Percentiles rank a stretch among this genome's conserved stretches.
Evolutionary conservation across 2,797 vertebrate species (phyloP).

Genomic region (Selene dorsalis): DNA sequence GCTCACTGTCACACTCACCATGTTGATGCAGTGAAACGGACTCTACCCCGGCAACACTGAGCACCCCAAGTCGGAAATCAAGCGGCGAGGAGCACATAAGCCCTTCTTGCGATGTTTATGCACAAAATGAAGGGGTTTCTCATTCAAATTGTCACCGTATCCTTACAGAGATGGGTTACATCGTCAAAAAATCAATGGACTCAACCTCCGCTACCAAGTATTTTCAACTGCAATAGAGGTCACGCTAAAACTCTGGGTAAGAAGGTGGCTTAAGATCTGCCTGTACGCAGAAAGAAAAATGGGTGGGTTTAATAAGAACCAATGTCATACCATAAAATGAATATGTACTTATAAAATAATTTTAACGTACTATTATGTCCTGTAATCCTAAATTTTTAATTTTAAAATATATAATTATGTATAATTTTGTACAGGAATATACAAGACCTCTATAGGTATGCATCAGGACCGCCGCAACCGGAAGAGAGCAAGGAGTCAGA

Average conservation of each 20-base stretch:
- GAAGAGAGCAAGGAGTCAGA: constrained; percentile 45
- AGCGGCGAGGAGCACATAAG: constrained; percentile 85
- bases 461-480: constrained; percentile 50
- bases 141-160: constrained; percentile 55
- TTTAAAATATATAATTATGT: fast-evolving
- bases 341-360: fast-evolving
- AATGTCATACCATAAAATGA: fast-evolving
- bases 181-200: constrained; percentile 68
- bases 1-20: constrained; percentile 80
- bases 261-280: constrained; percentile 62
- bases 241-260: constrained; percentile 76
- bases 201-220: constrained; percentile 75
- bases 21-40: constrained; percentile 82
- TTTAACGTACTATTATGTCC: fast-evolving
- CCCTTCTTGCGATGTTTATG: constrained; percentile 70
- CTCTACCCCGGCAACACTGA: constrained; percentile 81
- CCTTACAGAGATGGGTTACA: constrained; percentile 60
- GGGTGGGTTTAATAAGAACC: fast-evolving
- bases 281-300: constrained; percentile 42
- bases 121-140: constrained; percentile 66
- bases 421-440: constrained; percentile 48
- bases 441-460: not conserved
- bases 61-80: constrained; percentile 80
- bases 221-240: constrained; percentile 89
- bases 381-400: fast-evolving